Evolutionary conservation across 2,113 vertebrate species (phyloP).

Genomic region (Ursus arctos): DNA sequence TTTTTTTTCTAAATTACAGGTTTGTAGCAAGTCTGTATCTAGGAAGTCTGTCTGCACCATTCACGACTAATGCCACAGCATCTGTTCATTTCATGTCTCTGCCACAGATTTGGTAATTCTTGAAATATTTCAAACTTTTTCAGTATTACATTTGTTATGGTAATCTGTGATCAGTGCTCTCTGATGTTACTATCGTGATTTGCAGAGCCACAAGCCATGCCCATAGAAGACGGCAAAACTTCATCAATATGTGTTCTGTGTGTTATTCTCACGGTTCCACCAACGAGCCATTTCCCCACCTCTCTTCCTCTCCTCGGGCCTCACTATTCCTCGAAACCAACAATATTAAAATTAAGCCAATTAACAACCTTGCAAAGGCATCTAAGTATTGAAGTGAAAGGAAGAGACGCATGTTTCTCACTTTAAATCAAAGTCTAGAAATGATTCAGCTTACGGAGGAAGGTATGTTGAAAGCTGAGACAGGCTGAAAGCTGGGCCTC

Average conservation of each 20-base stretch:
- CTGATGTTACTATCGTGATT: not conserved
- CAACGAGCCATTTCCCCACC: not conserved
- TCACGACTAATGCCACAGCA: not conserved
- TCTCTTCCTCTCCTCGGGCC: not conserved
- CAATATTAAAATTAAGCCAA: not conserved
- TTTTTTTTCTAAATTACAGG: not conserved
- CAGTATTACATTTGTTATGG: not conserved
- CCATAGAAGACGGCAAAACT: not conserved
- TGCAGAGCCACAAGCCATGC: not conserved
- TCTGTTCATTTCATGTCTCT: not conserved
- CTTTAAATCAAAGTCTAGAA: not conserved
- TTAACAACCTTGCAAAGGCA: not conserved
- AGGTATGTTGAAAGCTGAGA: not conserved
- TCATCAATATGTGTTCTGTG: not conserved
- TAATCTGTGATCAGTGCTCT: not conserved
- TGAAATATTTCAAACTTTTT: not conserved
- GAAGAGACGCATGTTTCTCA: not conserved
- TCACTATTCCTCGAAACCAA: not conserved
- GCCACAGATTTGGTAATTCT: not conserved
- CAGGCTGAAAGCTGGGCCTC: not conserved
- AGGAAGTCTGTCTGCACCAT: not conserved
- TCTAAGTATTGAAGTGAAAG: not conserved
- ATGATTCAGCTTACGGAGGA: not conserved
- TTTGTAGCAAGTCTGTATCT: not conserved
- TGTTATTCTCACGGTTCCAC: not conserved